Evolutionary conservation across 2,797 vertebrate genomes (phyloP).

Genomic region (Lacerta agilis): DNA sequence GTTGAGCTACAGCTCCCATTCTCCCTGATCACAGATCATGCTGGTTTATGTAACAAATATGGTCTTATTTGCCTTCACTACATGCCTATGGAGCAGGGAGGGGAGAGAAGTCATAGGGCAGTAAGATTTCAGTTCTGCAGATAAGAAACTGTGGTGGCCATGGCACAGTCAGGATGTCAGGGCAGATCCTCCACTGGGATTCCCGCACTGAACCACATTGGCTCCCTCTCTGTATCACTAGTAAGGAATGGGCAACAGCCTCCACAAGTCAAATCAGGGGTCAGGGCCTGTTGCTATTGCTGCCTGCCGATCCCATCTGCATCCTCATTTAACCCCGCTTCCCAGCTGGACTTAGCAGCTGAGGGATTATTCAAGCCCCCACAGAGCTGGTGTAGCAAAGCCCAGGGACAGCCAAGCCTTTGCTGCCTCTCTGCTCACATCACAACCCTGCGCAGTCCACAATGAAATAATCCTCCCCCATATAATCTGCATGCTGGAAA

Average conservation of each 20-base stretch:
- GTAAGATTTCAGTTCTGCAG: neutral
- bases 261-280: neutral
- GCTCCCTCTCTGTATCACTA: neutral
- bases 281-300: neutral
- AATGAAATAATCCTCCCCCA: neutral
- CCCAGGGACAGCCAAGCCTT: neutral
- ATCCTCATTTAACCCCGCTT: constrained; percentile 14
- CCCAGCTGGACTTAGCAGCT: constrained; percentile 24
- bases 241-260: neutral
- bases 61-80: neutral
- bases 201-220: neutral
- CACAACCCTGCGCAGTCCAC: neutral
- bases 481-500: neutral
- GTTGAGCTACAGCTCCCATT: neutral
- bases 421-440: neutral
- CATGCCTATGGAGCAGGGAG: neutral
- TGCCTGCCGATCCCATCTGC: constrained; percentile 14
- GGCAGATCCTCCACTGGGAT: neutral
- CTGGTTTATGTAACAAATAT: neutral
- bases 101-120: neutral
- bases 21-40: neutral
- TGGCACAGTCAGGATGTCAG: neutral
- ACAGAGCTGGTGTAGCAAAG: constrained; percentile 18
- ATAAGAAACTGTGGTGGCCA: neutral
- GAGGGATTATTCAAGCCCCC: constrained; percentile 19